Evolutionary conservation across 2,113 vertebrate species (phyloP).

Genomic region (Clarias gariepinus): DNA sequence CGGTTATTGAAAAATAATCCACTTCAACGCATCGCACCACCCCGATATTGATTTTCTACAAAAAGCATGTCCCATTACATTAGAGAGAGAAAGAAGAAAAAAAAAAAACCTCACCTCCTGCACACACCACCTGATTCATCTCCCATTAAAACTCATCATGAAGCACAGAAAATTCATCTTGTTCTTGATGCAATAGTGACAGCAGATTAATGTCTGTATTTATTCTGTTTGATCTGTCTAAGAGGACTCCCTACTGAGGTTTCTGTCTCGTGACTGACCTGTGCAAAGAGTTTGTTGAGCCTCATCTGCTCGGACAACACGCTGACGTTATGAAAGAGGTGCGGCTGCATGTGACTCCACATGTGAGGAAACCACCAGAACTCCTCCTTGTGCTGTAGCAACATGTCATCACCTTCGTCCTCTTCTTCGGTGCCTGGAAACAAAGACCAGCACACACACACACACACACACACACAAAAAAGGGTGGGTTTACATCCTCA

Average conservation of each 20-base stretch:
- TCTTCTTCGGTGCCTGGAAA: constrained; percentile 90
- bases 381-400: constrained; percentile 87
- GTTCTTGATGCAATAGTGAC: neutral
- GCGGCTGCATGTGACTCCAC: constrained; percentile 99
- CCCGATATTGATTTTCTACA: neutral
- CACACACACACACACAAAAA: neutral
- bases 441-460: neutral
- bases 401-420: constrained; percentile 93
- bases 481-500: constrained; percentile 62
- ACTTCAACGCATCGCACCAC: neutral
- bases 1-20: neutral
- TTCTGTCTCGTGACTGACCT: constrained; percentile 73
- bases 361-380: constrained; percentile 99
- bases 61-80: neutral
- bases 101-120: neutral
- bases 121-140: neutral
- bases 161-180: neutral
- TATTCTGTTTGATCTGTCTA: neutral
- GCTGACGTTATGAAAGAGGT: constrained; percentile 96
- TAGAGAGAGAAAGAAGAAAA: neutral
- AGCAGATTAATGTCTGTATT: neutral
- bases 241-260: neutral
- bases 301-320: constrained; percentile 97
- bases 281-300: constrained; percentile 94
- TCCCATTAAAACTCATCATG: neutral